Evolutionary conservation across 1,140 invertebrate species (phyloP).

Genomic region (Euwallacea similis): DNA sequence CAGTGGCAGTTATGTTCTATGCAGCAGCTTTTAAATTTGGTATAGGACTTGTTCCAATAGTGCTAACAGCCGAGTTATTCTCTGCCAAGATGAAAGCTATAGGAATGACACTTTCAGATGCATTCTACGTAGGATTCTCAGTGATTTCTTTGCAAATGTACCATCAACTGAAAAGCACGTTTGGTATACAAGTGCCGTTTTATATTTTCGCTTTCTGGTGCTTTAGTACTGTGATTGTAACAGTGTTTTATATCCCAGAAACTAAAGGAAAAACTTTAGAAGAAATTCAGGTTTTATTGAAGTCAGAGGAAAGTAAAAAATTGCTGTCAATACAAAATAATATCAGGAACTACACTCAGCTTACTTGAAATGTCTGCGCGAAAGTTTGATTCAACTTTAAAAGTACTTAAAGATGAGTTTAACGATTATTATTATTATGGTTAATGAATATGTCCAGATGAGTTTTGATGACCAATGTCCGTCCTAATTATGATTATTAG

Average conservation of each 20-base stretch:
- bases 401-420: too few species aligned
- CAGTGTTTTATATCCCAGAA: conserved; percentile 70
- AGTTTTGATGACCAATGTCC: not conserved
- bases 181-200: conserved; percentile 63
- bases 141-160: conserved; percentile 72
- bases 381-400: too few species aligned
- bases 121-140: conserved; percentile 52
- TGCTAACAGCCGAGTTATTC: conserved; percentile 69
- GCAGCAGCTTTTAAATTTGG: conserved; percentile 46
- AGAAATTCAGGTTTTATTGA: conserved; percentile 64
- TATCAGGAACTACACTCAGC: conserved; percentile 2
- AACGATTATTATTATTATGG: too few species aligned
- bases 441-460: too few species aligned
- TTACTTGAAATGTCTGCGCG: not conserved
- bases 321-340: not conserved
- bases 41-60: conserved; percentile 65
- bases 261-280: conserved; percentile 79
- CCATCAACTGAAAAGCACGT: conserved; percentile 52
- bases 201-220: conserved; percentile 68
- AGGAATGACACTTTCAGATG: conserved; percentile 49
- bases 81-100: conserved; percentile 63
- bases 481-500: not conserved
- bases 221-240: conserved; percentile 62
- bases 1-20: conserved; percentile 43
- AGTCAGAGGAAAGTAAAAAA: conserved; percentile 33